Evolutionary conservation across 1,140 invertebrate genomes (phyloP), one percentile per base, ranked within the genome.

Genomic region (Aphelenchoides besseyi): DNA sequence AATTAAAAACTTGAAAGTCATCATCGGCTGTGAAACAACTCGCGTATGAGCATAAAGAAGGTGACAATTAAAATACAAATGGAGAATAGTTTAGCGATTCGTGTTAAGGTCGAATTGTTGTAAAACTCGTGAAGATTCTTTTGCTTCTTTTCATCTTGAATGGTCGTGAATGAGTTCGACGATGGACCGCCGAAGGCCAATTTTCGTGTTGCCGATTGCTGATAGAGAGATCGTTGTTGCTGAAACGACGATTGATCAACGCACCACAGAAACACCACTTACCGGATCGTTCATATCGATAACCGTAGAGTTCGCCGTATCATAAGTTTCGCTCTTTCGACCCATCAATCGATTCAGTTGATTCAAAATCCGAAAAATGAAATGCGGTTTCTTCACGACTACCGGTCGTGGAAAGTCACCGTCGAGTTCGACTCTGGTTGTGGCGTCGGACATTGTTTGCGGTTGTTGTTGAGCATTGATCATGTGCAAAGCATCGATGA

Each of bases 1-100:
- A 48, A 23, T 12, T 75, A 72, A 64, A 72, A 70, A 52, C 83
- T 68, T 9, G 23, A 73, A 0, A 23, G 41, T 23, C 12, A 23
- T 48, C 23, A 48, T 48, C 41, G 41, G 23, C 72, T 73, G 75
- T 61, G 30, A 69, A 67, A 67, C 18, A 29, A 16, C 66, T 67
- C 64, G 1, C 64, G 41, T 16, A 67, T 28, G 16, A 67, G 66
- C 64, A 67, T 67, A 16, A 67, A 68, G 35, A 67, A 3, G 53
- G 64, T 32, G 66, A 16, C n/a, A 1, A 67, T 16, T 16, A 67
- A n/a, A 52, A 67, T 32, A 30, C 64, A 67, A 61, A 67, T 23
- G n/a, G 64, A 67, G 66, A 67, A 67, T 16, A 67, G n/a, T 69
- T 67, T 67, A 18, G 64, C 64, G 66, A 67, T 30, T n/a, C 26